These are phyloP conservation scores for Enteromius treurensis DNA, from an alignment of 2,797 vertebrate species.

Conservation along the genomic window DNA sequence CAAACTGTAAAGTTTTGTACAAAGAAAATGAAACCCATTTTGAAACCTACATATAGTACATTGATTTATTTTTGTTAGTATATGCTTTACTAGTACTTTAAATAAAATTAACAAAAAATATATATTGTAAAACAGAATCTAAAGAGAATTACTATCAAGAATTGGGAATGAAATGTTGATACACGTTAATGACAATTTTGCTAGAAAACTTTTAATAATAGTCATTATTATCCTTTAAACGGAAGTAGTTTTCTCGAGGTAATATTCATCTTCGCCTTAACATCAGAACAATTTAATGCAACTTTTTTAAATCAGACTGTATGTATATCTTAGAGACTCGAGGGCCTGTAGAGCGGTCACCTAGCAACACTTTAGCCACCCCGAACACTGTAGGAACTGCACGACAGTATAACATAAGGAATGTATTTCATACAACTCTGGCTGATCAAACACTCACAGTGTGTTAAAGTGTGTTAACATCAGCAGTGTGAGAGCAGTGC, in stretches of 20 bases:
- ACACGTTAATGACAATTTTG: background rate
- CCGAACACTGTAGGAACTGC: too few species aligned
- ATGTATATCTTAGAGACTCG: background rate
- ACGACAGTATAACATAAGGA: too few species aligned
- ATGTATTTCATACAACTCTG: too few species aligned
- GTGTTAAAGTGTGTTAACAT: background rate
- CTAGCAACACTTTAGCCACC: too few species aligned
- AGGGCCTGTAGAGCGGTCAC: too few species aligned
- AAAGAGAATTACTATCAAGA: background rate
- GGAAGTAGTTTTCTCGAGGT: too few species aligned
- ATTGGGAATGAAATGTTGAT: background rate
- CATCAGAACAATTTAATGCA: background rate
- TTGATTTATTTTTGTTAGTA: background rate
- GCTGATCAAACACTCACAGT: background rate
- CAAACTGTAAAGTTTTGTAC: too few species aligned
- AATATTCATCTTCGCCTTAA: background rate
- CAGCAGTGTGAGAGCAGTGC: background rate
- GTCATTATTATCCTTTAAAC: too few species aligned
- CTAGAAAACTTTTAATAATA: too few species aligned
- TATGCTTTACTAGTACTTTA: background rate
- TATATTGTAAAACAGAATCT: background rate
- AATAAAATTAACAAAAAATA: background rate
- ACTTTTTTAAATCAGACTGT: background rate
- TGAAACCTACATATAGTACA: too few species aligned
- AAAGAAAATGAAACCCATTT: background rate